phyloP scores from a whole-genome alignment of 2,113 vertebrate species.

The Oreochromis niloticus region DNA sequence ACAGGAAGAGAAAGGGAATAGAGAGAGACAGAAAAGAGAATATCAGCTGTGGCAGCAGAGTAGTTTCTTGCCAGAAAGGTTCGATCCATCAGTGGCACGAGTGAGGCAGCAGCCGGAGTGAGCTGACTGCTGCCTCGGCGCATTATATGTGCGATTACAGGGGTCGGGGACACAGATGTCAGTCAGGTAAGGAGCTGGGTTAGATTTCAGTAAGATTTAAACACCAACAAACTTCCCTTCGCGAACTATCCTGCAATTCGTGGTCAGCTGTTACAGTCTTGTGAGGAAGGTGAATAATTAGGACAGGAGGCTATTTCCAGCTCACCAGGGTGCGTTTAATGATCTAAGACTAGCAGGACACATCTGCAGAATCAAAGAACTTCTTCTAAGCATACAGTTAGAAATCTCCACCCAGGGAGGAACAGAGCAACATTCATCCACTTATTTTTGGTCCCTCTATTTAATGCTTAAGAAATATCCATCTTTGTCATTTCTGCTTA shows the following conservation, averaged over 20 bases:
- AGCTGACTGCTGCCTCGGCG: not conserved
- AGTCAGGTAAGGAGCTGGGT: not conserved
- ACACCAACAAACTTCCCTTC: not conserved
- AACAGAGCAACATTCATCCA: not conserved
- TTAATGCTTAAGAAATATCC: not conserved
- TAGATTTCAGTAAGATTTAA: not conserved
- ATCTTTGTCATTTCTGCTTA: not conserved
- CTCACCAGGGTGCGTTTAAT: not conserved
- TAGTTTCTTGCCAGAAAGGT: constrained; percentile 9
- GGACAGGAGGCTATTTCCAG: not conserved
- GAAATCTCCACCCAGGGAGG: not conserved
- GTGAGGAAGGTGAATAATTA: not conserved
- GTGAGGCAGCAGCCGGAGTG: not conserved
- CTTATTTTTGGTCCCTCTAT: not conserved
- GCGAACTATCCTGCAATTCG: not conserved
- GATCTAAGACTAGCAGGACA: not conserved
- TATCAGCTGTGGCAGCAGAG: not conserved
- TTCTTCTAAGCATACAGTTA: not conserved
- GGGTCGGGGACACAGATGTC: not conserved
- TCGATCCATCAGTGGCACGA: not conserved
- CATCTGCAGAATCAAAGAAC: not conserved
- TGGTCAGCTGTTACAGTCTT: not conserved
- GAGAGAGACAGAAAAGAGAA: not conserved
- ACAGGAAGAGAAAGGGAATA: not conserved
- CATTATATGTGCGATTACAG: not conserved